Evolutionary conservation across 2,113 vertebrate genomes (phyloP), one percentile per base, ranked within the genome.

Genomic region (Psammodynastes pulverulentus): DNA sequence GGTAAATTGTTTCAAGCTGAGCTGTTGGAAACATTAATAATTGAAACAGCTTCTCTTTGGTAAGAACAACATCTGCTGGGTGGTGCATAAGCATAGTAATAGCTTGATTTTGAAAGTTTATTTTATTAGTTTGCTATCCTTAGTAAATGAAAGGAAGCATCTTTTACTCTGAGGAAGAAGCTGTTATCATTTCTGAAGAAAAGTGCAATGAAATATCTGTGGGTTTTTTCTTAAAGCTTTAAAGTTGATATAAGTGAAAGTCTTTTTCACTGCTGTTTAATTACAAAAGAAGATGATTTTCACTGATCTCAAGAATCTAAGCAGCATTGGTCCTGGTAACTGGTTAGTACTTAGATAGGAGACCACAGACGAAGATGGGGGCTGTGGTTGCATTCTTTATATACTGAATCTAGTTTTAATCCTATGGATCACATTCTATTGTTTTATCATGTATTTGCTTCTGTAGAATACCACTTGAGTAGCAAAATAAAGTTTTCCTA

Each of bases 21-120:
- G 95, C 95, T 94, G 95, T 96, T 96, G 96, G 96, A 96, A 95
- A 95, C 93, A 96, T 96, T 96, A 97, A 97, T 97, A 96, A 97
- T 96, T 96, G 96, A 97, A 95, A 93, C 54, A 91, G 94, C 89
- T 95, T 89, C 92, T 92, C 95, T 96, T 95, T 96, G 49, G 86
- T 96, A 93, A 95, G 96, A 96, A 94, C 93, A 96, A 94, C 95
- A 96, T 95, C 94, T 95, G 95, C 95, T 95, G 95, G 92, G 95
- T 96, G 95, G 94, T 95, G 93, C 94, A 94, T 95, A 93, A 95
- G 93, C 88, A 84, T n/a, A 94, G 91, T 86, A 93, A 94, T 90
- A 95, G 94, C 85, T 91, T 89, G 91, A 93, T 53, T 96, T 95
- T 92, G 94, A 94, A 92, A 94, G 92, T 93, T 89, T 93, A 89